Percentiles rank a stretch among this genome's conserved stretches.
Evolutionary conservation across 2,113 vertebrate species (phyloP).

Genomic region (Cynocephalus volans): DNA sequence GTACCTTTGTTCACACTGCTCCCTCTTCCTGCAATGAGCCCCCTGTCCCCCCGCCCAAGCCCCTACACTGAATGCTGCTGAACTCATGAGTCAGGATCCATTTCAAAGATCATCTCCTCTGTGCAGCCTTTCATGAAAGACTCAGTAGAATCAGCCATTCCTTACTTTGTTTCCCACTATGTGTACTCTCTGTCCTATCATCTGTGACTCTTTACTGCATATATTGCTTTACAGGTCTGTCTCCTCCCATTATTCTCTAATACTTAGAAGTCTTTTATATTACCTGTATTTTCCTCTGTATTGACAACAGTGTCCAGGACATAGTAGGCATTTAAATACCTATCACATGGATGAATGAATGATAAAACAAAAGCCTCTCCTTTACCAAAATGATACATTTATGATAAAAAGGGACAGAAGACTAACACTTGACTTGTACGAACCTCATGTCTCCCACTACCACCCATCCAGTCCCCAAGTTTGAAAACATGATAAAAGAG

Average conservation of each 20-base stretch:
- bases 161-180: background rate
- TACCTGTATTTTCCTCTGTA: background rate
- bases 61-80: background rate
- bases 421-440: background rate
- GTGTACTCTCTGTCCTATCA: background rate
- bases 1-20: background rate
- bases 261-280: background rate
- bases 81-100: background rate
- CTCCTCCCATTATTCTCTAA: background rate
- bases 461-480: background rate
- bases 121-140: background rate
- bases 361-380: background rate
- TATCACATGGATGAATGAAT: background rate
- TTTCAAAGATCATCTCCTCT: background rate
- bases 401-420: background rate
- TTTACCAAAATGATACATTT: background rate
- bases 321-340: background rate
- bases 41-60: rapidly evolving
- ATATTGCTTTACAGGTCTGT: background rate
- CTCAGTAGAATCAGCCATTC: background rate
- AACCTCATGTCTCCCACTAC: background rate
- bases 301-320: background rate
- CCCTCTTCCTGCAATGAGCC: background rate
- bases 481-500: background rate
- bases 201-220: background rate